Conservation (phyloP, 2,797 vertebrate genomes). For the Molossus alvarezi region DNA sequence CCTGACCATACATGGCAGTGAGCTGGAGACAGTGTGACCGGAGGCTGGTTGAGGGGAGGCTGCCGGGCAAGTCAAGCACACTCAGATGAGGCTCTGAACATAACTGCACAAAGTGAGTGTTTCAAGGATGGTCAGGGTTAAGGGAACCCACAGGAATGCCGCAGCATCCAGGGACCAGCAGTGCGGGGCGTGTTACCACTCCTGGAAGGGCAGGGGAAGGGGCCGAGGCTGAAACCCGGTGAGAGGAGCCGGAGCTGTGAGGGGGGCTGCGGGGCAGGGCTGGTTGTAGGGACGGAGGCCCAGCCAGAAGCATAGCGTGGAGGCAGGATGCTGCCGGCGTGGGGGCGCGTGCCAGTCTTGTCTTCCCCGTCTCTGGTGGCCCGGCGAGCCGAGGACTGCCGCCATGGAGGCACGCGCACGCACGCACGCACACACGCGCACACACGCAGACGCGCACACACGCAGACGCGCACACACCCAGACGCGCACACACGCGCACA, state of each 20-base stretch:
- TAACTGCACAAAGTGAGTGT: not conserved
- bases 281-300: fast-evolving
- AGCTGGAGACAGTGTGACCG: not conserved
- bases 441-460: fast-evolving
- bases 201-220: not conserved
- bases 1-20: not conserved
- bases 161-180: not conserved
- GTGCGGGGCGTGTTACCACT: no score
- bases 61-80: not conserved
- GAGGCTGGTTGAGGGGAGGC: not conserved
- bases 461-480: not conserved
- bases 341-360: not conserved
- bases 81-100: not conserved
- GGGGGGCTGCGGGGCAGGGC: not conserved
- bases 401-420: fast-evolving
- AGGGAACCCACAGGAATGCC: not conserved
- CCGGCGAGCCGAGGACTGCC: no score
- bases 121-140: not conserved
- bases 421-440: fast-evolving
- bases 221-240: not conserved
- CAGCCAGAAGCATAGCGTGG: not conserved
- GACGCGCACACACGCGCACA: fast-evolving
- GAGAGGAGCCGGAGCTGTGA: not conserved
- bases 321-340: not conserved
- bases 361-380: not conserved